Evolutionary conservation across 2,797 vertebrate genomes (phyloP), one percentile per base, ranked within the genome.

Genomic region (Urosaurus nigricauda): DNA sequence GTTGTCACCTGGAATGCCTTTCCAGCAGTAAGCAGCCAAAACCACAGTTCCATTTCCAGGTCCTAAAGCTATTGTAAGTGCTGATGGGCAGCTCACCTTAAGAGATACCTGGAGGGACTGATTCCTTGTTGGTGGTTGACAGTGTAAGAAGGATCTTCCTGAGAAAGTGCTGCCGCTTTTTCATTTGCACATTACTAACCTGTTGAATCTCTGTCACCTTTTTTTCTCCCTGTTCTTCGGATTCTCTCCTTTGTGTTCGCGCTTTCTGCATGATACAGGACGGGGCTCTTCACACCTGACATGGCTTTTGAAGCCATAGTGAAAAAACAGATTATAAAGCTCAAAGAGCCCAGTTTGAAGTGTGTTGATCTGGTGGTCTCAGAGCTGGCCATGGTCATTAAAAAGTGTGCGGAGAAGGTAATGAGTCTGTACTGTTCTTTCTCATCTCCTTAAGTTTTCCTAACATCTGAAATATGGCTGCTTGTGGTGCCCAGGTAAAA

Each of bases 291-390:
- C 97, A 98, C 98, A 94, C 98, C 98, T 63, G 98, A 98, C 97
- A 96, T 98, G 97, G 98, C 98, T 91, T 98, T 98, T 95, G 98
- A 98, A 97, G 97, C 98, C 95, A 98, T 98, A 95, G 98, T 98
- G 97, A 98, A 98, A 98, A 98, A 98, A 96, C 98, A 98, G 97
- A 97, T 98, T 96, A 97, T 98, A 97, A 98, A 98, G 96, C 98
- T 99, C 93, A 98, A 97, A 98, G 98, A 97, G 93, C 98, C 98
- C 73, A 98, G 98, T 97, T 96, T 98, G 97, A 98, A 98, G 97
- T 98, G 98, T 94, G 98, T 98, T 97, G 98, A 98, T 94, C 97
- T 98, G 92, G 98, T 98, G 96, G 97, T 98, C 96, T 98, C 97
- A 86, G 98, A 98, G 92, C 97, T 98, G 97, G 97, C 98, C 92